Conservation (phyloP, 30 jellyfish, hydroid and myxozoan species). For the Sanderia malayensis region DNA sequence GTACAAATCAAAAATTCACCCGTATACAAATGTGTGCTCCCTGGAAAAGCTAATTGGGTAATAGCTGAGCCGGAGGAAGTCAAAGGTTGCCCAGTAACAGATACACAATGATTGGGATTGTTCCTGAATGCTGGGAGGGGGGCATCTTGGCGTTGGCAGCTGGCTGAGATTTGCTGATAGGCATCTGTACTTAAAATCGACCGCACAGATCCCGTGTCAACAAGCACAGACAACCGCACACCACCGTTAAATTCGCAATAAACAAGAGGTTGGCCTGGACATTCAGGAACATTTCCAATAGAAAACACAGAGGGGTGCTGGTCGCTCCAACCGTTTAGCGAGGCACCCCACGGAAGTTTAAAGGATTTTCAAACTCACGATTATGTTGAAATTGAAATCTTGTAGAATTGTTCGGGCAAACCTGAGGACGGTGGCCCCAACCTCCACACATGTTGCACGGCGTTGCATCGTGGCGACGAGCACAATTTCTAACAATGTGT, state of each 20-base stretch:
- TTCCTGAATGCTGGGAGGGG: constrained; percentile 22
- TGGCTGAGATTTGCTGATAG: constrained; percentile 5
- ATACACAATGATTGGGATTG: constrained; percentile 24
- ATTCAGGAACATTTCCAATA: constrained; percentile 23
- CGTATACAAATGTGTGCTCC: constrained; percentile 10
- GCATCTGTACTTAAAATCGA: constrained; percentile 19
- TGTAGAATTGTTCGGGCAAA: background rate
- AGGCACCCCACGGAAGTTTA: constrained; percentile 32
- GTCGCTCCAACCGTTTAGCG: constrained; percentile 34
- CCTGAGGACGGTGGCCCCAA: constrained; percentile 40
- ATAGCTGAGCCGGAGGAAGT: constrained; percentile 6
- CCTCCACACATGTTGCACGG: constrained; percentile 25
- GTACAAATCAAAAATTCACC: constrained; percentile 17
- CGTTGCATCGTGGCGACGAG: background rate
- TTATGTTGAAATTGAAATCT: background rate
- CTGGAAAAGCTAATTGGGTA: constrained; percentile 18
- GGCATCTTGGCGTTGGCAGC: constrained; percentile 9
- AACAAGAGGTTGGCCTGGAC: constrained; percentile 27
- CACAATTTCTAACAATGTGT: constrained; percentile 5
- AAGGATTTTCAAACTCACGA: constrained; percentile 5
- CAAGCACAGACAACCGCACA: constrained; percentile 26
- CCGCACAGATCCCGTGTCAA: constrained; percentile 32
- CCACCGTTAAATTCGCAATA: constrained; percentile 28
- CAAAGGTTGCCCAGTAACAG: constrained; percentile 27
- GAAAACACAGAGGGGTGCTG: constrained; percentile 27